Base-by-base conservation (phyloP, 1,140 invertebrate species). In the Dicyema japonicum region DNA sequence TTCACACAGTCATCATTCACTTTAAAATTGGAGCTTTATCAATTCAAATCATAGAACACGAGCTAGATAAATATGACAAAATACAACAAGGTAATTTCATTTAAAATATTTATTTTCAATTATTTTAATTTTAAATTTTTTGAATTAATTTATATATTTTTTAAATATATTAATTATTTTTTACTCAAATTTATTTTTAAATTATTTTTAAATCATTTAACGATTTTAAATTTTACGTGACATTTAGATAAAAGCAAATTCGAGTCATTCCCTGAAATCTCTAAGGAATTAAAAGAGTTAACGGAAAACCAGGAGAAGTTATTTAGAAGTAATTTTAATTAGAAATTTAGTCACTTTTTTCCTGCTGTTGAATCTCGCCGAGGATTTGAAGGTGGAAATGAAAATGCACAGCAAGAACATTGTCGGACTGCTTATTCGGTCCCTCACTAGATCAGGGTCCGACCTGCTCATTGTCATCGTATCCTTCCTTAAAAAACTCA, bases 371-470 rank as follows among this genome's bases (percentile, higher is more conserved):
- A 88, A 92, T 47, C 66, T 94, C 40, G 69, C 80, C 4, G 78
- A 90, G 50, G 80, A 90, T 54, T 60, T 69, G 9, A 71, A 54
- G 27, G 52, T 88, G 5, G 80, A 92, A 53, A 66, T 76, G 47
- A 94, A 94, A 59, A 92, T 97, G 72, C 62, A 70, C 4, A 74
- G 75, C 34, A 72, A 78, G 44, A 72, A 75, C 36, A 65, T 92
- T 33, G 66, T 88, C 2, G 62, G 62, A 15, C 62, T 85, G 44
- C 56, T 94, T 5, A 60, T 74, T n/a, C 69, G 69, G 38, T 66
- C 67, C 17, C 57, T 92, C 37, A 72, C 85, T 34, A 59, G 78
- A 37, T 62, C 67, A 37, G 61, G 63, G 21, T 71, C 38, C 35
- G 44, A 88, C 46, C 58, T 94, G 7, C 54, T 88, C 3, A 69